Base-by-base conservation (phyloP, 2,797 vertebrate species). In the Oceanodroma leucorhoa region DNA sequence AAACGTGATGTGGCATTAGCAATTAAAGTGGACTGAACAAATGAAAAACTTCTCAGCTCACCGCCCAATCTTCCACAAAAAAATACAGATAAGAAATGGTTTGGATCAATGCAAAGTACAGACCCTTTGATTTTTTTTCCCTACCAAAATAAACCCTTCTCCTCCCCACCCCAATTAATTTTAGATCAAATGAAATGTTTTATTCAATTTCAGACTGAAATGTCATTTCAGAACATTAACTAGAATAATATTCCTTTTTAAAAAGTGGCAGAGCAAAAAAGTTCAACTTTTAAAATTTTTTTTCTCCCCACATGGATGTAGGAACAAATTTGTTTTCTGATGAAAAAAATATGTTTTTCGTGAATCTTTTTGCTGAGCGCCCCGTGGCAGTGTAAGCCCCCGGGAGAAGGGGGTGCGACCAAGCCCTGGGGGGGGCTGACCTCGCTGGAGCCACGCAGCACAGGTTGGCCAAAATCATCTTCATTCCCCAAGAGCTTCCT, bases 101-200 rank as follows among this genome's bases (percentile, higher is more conserved):
- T 93, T 87, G 75, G 79, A 94, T 91, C 82, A 51, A 40, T 83
- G 87, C 60, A 64, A 83, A 70, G 64, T 34, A 92, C 75, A 87
- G 51, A 73, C 36, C 40, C 84, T 92, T 87, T 93, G 81, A 82
- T 93, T 70, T 90, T 64, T 43, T 40, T 73, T 45, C 24, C 36
- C 64, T 53, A 41, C 78, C 64, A 83, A 96, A 94, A 92, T 79
- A 95, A 94, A 84, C 26, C 67, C 36, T 93, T 91, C 48, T 85
- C 51, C 71, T 95, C 50, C 87, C 82, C 71, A 73, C 64, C 61
- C 55, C 0, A 11, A 92, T 96, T 92, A 92, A 94, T 96, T 94
- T 96, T 95, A 93, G 93, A 95, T 93, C 79, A 93, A 86, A 75
- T 91, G 79, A 83, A 93, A 94, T 93, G 82, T 87, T 94, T 95